Evolutionary conservation across 2,113 vertebrate genomes (phyloP).

Genomic region (Pseudorhombus dupliciocellatus): DNA sequence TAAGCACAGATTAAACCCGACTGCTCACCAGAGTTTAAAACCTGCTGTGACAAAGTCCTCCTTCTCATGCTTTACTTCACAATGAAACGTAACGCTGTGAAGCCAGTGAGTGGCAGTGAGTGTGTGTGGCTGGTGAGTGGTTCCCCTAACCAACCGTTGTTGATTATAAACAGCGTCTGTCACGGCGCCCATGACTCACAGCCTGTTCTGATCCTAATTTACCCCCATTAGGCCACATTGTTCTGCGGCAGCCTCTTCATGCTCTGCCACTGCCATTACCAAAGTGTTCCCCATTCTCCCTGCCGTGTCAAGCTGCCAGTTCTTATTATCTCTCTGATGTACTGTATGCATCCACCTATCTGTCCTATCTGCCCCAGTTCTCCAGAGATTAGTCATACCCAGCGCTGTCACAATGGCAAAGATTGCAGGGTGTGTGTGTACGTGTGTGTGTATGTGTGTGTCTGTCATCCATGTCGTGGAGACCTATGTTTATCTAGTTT

Average conservation of each 20-base stretch:
- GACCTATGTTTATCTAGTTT: neutral
- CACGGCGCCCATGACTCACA: constrained; percentile 6
- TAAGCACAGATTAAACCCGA: constrained; percentile 17
- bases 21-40: constrained; percentile 13
- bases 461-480: constrained; percentile 4
- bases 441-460: constrained; percentile 8
- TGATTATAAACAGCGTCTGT: constrained; percentile 15
- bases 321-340: constrained; percentile 24
- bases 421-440: constrained; percentile 12
- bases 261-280: constrained; percentile 19
- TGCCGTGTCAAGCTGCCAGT: constrained; percentile 29
- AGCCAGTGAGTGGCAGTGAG: neutral
- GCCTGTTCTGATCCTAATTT: constrained; percentile 13
- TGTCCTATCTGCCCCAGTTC: constrained; percentile 6
- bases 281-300: constrained; percentile 13
- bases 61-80: neutral
- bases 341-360: neutral
- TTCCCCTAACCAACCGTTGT: neutral
- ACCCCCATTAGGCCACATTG: constrained; percentile 6
- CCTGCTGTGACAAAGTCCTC: constrained; percentile 5
- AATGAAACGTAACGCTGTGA: constrained; percentile 1
- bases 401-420: constrained; percentile 38
- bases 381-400: constrained; percentile 20
- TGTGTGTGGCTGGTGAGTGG: constrained; percentile 7
- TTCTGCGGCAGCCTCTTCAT: constrained; percentile 10